Percentiles rank a stretch among this genome's conserved stretches.
Evolutionary conservation across 2,888 invertebrate genomes (phyloP).

Genomic region (Lepidonotus clava): DNA sequence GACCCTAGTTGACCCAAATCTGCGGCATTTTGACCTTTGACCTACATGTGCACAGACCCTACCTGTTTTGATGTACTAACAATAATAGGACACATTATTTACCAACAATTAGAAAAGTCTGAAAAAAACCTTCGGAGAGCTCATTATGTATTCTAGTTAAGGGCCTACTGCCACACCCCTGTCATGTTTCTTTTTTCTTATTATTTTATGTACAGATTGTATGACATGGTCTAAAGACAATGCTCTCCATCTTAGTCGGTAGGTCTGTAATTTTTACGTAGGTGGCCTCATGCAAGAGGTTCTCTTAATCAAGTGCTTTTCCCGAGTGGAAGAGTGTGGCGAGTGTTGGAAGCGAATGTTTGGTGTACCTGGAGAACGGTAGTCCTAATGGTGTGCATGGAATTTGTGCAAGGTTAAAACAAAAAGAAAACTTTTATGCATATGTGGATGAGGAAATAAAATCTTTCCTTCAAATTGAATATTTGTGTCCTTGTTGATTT

Average conservation of each 20-base stretch:
- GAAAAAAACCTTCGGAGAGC: no score
- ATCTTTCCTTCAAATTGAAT: conserved; percentile 8
- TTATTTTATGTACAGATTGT: conserved; percentile 11
- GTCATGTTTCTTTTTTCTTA: background rate
- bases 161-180: background rate
- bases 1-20: no score
- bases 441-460: conserved; percentile 1
- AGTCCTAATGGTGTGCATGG: background rate
- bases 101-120: no score
- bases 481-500: no score
- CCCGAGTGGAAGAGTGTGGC: background rate
- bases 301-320: conserved; percentile 3
- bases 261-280: conserved; percentile 3
- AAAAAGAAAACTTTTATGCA: conserved; percentile 20
- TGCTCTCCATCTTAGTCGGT: background rate
- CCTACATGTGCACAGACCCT: no score
- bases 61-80: no score
- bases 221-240: conserved; percentile 24
- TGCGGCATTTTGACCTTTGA: no score
- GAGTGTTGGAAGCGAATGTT: background rate
- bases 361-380: background rate
- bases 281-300: background rate
- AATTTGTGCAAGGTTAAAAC: background rate
- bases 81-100: no score
- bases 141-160: background rate